Conservation (phyloP, 1,140 invertebrate genomes). For the Melitaea cinxia region DNA sequence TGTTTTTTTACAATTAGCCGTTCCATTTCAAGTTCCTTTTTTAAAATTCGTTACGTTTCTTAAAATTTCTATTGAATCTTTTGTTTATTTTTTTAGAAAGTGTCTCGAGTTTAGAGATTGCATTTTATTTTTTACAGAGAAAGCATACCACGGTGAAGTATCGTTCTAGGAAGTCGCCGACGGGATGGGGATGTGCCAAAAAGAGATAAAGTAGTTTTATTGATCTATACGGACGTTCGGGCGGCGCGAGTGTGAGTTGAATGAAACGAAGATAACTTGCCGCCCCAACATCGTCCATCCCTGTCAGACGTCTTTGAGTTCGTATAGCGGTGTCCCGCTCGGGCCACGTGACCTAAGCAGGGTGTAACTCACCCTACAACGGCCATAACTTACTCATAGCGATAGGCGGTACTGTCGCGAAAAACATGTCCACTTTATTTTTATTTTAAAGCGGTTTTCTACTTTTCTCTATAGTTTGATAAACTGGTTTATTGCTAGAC, state of each 20-base stretch:
- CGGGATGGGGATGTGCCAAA: conserved; percentile 82
- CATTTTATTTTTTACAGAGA: conserved; percentile 58
- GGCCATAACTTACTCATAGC: conserved; percentile 83
- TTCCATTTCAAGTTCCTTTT: conserved; percentile 47
- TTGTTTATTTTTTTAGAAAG: conserved; percentile 28
- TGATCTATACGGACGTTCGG: conserved; percentile 82
- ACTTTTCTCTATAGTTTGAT: conserved; percentile 38
- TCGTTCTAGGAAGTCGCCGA: conserved; percentile 76
- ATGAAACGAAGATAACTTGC: conserved; percentile 82
- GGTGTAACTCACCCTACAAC: conserved; percentile 81
- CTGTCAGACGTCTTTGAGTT: conserved; percentile 45
- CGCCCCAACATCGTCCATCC: conserved; percentile 68
- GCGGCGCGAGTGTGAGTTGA: conserved; percentile 79
- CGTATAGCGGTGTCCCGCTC: conserved; percentile 59
- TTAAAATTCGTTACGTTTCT: conserved; percentile 38
- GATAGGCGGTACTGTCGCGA: conserved; percentile 80
- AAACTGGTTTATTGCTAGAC: conserved; percentile 32
- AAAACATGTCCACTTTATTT: conserved; percentile 70
- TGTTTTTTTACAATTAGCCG: conserved; percentile 16
- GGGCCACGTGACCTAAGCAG: conserved; percentile 80
- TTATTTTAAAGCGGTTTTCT: conserved; percentile 51
- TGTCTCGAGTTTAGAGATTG: conserved; percentile 42
- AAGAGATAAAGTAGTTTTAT: conserved; percentile 84
- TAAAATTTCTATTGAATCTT: neutral
- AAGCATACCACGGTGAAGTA: conserved; percentile 58